These are phyloP conservation scores for Cinclus cinclus DNA, from an alignment of 2,113 vertebrate genomes.

Conservation along the genomic window DNA sequence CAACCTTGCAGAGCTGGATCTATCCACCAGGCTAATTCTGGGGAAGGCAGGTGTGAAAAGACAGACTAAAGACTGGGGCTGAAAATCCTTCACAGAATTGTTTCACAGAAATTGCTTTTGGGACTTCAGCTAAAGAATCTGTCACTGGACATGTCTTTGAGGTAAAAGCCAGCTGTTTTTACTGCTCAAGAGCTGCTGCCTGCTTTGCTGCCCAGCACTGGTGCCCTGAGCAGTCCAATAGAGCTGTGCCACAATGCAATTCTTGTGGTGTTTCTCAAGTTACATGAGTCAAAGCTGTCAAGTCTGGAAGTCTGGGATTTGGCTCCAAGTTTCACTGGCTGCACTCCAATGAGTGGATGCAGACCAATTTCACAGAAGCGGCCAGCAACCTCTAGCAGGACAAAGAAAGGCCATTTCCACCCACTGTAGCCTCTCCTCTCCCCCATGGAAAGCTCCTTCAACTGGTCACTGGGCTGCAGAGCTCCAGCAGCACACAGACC, in stretches of 20 bases:
- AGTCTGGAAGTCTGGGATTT: background rate
- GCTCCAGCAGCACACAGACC: background rate
- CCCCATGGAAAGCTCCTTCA: background rate
- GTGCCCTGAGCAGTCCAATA: background rate
- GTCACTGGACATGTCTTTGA: background rate
- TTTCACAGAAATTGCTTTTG: background rate
- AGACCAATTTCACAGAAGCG: background rate
- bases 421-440: background rate
- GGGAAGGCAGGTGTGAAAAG: background rate
- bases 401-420: background rate
- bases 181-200: background rate
- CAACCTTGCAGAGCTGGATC: background rate
- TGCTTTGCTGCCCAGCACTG: background rate
- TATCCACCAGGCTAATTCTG: background rate
- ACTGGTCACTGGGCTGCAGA: background rate
- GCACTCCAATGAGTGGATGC: background rate
- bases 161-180: background rate
- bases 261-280: background rate
- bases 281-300: background rate
- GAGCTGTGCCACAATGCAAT: background rate
- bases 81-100: fast-evolving
- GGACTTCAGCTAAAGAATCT: background rate
- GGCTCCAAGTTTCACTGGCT: background rate
- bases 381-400: background rate
- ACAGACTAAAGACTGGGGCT: background rate